phyloP scores from a whole-genome alignment of 92 coral and sea anemone species.

The Umimayanthus kanabou region DNA sequence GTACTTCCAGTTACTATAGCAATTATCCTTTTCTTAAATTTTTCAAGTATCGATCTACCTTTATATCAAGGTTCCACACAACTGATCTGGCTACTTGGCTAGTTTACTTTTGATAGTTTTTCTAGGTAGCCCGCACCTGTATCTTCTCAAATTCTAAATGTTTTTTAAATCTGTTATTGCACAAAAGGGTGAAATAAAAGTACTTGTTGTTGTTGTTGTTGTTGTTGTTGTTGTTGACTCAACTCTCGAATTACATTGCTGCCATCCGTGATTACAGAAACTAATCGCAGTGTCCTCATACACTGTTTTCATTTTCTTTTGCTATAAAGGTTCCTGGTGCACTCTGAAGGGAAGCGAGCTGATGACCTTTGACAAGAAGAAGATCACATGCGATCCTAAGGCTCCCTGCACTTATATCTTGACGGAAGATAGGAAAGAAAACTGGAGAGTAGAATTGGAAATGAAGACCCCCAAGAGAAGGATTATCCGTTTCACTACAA shows the following conservation, averaged over 20 bases:
- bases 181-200: too few species aligned
- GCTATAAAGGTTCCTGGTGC: constrained; percentile 20
- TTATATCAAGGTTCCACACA: too few species aligned
- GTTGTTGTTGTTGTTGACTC: too few species aligned
- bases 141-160: too few species aligned
- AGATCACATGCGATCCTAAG: background rate
- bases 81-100: too few species aligned
- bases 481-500: background rate
- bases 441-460: background rate
- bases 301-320: background rate
- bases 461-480: background rate
- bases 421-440: background rate
- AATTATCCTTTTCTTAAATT: too few species aligned
- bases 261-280: background rate
- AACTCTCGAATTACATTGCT: background rate
- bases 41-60: too few species aligned
- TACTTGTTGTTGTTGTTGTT: too few species aligned
- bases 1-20: too few species aligned
- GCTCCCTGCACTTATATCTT: constrained; percentile 1
- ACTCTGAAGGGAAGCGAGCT: background rate
- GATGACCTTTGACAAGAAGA: constrained; percentile 2
- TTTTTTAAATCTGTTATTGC: too few species aligned
- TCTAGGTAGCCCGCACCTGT: too few species aligned
- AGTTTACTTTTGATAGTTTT: too few species aligned
- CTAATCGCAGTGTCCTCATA: background rate